Evolutionary conservation across 2,888 invertebrate genomes (phyloP).

Genomic region (Urechis unicinctus): DNA sequence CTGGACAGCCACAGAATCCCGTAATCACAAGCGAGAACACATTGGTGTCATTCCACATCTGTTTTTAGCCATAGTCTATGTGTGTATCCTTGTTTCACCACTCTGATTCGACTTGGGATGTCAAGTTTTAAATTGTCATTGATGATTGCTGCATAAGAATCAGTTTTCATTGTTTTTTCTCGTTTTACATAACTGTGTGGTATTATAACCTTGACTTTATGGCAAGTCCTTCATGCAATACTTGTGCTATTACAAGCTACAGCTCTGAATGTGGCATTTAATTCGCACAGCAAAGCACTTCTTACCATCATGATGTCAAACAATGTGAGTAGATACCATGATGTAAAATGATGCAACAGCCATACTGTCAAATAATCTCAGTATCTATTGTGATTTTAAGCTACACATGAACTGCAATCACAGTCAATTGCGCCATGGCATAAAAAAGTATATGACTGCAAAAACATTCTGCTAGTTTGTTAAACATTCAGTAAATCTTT

Average conservation of each 20-base stretch:
- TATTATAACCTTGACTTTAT: no score
- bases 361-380: no score
- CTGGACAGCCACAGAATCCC: constrained; percentile 96
- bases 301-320: constrained; percentile 99
- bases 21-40: constrained; percentile 64
- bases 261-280: constrained; percentile 96
- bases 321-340: constrained; percentile 69
- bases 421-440: no score
- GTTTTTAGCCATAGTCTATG: constrained; percentile 84
- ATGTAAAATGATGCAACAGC: no score
- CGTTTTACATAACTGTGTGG: no score
- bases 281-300: constrained; percentile 95
- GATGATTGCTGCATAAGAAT: not conserved
- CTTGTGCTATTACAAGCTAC: constrained; percentile 74
- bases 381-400: no score
- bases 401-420: no score
- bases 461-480: no score
- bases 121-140: not conserved
- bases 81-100: constrained; percentile 85
- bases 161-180: no score
- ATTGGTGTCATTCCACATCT: constrained; percentile 84
- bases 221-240: constrained; percentile 43
- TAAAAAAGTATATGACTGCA: no score
- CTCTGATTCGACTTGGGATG: no score
- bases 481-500: no score